Conservation (phyloP, 2,888 invertebrate genomes). For the Chalcis sispes region DNA sequence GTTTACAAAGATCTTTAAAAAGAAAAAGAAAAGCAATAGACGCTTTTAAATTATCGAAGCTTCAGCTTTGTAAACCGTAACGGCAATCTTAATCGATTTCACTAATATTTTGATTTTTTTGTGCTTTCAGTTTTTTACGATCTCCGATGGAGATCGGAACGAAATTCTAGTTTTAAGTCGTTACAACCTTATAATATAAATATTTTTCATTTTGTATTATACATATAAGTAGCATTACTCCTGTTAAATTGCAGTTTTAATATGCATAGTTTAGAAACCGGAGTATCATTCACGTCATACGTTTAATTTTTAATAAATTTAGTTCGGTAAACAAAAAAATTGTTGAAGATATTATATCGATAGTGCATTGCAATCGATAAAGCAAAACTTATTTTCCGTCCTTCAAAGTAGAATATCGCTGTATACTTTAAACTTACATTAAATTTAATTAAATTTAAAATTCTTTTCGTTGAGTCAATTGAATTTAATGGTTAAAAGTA, state of each 20-base stretch:
- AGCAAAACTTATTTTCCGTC: no score
- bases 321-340: no score
- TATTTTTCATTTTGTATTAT: conserved; percentile 11
- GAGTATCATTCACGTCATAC: conserved; percentile 36
- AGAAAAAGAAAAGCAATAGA: no score
- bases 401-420: no score
- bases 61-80: conserved; percentile 54
- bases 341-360: no score
- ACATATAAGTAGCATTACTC: conserved; percentile 19
- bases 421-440: no score
- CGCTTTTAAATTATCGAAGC: neutral
- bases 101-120: conserved; percentile 70
- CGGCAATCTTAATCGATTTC: conserved; percentile 61
- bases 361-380: no score
- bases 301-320: conserved; percentile 1
- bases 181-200: conserved; percentile 3
- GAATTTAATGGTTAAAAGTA: no score
- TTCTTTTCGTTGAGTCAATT: no score
- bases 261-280: conserved; percentile 11
- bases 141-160: conserved; percentile 55
- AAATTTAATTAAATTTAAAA: no score
- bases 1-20: conserved; percentile 22
- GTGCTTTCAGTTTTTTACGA: conserved; percentile 70
- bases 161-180: conserved; percentile 44
- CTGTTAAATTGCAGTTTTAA: conserved; percentile 1